phyloP scores from a whole-genome alignment of 2,113 vertebrate genomes.

The Oryzias curvinotus region DNA sequence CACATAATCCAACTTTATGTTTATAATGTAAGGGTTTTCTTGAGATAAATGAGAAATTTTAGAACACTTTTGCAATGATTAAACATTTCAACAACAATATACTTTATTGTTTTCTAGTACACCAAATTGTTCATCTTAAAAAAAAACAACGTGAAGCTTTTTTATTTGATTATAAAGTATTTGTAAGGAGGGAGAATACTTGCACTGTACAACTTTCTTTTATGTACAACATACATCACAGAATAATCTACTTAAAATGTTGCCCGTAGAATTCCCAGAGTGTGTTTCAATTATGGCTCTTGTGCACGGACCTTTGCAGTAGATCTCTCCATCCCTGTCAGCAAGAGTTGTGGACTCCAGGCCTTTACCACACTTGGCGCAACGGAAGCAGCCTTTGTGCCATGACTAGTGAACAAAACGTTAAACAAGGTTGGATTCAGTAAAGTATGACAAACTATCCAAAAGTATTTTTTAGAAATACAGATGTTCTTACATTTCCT shows the following conservation, averaged over 20 bases:
- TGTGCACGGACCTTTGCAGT: constrained; percentile 88
- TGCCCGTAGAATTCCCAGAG: no score
- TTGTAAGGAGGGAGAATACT: background rate
- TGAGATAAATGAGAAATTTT: no score
- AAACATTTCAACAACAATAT: no score
- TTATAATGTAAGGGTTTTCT: no score
- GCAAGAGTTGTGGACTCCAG: constrained; percentile 95
- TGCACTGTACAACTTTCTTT: no score
- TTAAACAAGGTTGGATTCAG: background rate
- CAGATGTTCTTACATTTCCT: constrained; percentile 83
- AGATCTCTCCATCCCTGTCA: constrained; percentile 94
- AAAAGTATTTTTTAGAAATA: background rate
- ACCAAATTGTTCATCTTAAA: no score
- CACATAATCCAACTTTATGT: no score
- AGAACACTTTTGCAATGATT: no score
- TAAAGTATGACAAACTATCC: background rate
- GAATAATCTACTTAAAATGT: no score
- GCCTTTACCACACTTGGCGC: constrained; percentile 94
- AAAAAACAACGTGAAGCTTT: background rate
- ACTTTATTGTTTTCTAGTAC: no score
- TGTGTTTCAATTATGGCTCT: background rate
- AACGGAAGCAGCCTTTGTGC: constrained; percentile 96
- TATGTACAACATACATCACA: no score
- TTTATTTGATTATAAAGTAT: background rate
- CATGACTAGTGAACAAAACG: constrained; percentile 80